Evolutionary conservation across 2,888 invertebrate genomes (phyloP).

Genomic region (Diarsia rubi): DNA sequence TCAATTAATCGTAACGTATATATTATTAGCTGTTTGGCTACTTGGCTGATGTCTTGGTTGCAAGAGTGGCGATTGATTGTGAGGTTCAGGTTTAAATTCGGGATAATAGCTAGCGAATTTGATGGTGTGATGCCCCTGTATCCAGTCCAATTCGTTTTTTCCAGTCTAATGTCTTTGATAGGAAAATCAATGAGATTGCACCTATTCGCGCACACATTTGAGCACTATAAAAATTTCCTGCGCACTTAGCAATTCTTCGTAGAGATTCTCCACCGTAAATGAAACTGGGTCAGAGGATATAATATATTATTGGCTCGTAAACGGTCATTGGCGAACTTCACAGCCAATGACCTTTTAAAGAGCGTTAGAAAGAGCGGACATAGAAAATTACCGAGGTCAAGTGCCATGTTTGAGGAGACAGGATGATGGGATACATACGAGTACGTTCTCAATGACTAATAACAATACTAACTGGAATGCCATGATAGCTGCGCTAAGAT

Average conservation of each 20-base stretch:
- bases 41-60: no score
- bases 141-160: not conserved
- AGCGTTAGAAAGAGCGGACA: not conserved
- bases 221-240: not conserved
- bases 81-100: no score
- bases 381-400: not conserved
- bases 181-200: not conserved
- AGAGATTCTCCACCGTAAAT: not conserved
- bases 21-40: no score
- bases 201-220: not conserved
- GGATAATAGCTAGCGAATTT: no score
- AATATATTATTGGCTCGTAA: not conserved
- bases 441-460: not conserved
- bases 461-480: not conserved
- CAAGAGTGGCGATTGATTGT: no score
- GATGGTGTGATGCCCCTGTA: no score
- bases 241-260: not conserved
- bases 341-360: conserved; percentile 9
- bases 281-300: not conserved
- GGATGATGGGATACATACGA: not conserved
- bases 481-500: not conserved
- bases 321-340: not conserved
- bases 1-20: no score
- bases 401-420: conserved; percentile 7
- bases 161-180: not conserved